phyloP scores from a whole-genome alignment of 2,888 invertebrate species.

The Stegana nigrithorax region DNA sequence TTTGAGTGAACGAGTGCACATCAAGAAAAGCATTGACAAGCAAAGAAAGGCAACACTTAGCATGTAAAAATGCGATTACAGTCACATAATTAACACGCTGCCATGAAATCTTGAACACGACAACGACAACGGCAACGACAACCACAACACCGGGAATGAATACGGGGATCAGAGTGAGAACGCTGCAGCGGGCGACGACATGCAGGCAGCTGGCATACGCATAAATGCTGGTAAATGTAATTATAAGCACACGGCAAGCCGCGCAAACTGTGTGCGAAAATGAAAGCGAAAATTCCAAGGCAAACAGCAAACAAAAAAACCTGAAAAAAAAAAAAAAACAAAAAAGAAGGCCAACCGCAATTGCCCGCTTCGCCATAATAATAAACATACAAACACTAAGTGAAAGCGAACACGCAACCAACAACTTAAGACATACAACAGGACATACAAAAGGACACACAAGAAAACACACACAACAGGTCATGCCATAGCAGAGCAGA shows the following conservation, averaged over 20 bases:
- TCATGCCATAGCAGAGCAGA: no score
- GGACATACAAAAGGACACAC: neutral
- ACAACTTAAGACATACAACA: constrained; percentile 18
- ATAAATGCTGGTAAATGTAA: constrained; percentile 53
- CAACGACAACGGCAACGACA: no score
- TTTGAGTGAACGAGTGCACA: neutral
- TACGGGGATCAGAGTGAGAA: constrained; percentile 25
- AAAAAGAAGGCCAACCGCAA: constrained; percentile 15
- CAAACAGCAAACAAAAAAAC: neutral
- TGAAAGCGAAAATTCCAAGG: no score
- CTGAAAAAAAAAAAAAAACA: neutral
- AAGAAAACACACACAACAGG: no score
- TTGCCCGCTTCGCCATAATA: constrained; percentile 8
- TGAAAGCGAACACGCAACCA: constrained; percentile 63
- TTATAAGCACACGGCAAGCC: constrained; percentile 38
- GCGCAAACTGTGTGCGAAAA: neutral
- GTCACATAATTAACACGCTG: constrained; percentile 62
- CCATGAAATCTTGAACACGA: neutral
- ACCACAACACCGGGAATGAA: no score
- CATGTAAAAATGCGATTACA: constrained; percentile 61
- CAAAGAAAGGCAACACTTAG: constrained; percentile 29
- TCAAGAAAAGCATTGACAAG: neutral
- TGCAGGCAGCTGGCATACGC: neutral
- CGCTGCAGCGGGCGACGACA: neutral
- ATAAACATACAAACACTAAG: constrained; percentile 34